phyloP scores from a whole-genome alignment of 2,888 invertebrate species.

The Polyommatus iphigenia region DNA sequence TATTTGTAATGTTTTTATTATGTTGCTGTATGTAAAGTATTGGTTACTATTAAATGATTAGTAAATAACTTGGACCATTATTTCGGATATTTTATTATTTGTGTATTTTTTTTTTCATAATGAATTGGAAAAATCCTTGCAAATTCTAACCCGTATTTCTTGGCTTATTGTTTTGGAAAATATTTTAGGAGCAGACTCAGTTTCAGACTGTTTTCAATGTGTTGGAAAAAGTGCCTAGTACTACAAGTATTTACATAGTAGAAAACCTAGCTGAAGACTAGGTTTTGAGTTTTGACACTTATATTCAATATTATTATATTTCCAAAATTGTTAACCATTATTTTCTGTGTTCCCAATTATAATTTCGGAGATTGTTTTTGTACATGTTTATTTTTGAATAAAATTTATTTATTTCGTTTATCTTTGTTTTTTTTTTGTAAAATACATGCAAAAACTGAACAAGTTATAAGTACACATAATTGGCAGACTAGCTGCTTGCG shows the following conservation, averaged over 20 bases:
- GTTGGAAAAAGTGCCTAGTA: neutral
- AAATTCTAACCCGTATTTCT: neutral
- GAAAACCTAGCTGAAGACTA: neutral
- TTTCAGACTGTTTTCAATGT: neutral
- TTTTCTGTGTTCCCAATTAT: neutral
- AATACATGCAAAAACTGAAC: neutral
- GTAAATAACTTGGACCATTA: conserved; percentile 34
- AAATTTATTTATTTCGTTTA: conserved; percentile 52
- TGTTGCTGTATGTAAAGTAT: conserved; percentile 33
- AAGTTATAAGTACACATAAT: too few species aligned
- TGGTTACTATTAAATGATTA: conserved; percentile 28
- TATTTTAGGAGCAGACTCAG: neutral
- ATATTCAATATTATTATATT: neutral
- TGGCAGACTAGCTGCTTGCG: too few species aligned
- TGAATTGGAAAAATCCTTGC: neutral
- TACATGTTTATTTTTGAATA: conserved; percentile 46
- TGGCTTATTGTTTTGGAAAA: too few species aligned
- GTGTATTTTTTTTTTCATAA: conserved; percentile 32
- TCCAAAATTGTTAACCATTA: neutral
- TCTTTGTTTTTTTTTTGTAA: conserved; percentile 44
- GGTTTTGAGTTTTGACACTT: neutral
- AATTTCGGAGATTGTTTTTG: conserved; percentile 50
- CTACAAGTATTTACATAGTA: neutral
- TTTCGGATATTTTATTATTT: conserved; percentile 43
- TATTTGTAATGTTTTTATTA: conserved; percentile 31